Evolutionary conservation across 2,888 invertebrate species (phyloP).

Genomic region (Polyommatus iphigenia): DNA sequence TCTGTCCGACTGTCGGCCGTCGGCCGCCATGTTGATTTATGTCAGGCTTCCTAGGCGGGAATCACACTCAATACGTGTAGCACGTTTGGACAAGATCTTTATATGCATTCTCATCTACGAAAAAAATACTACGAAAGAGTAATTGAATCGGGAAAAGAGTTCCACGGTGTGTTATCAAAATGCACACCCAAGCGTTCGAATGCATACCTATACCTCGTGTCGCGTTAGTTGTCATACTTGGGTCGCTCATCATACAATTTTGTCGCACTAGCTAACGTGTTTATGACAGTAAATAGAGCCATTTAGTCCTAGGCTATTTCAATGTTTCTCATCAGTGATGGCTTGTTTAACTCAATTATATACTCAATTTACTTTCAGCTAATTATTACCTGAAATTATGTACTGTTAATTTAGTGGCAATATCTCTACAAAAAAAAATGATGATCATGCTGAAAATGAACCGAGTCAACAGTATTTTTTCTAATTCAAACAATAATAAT

Average conservation of each 20-base stretch:
- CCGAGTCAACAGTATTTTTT: not conserved
- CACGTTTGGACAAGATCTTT: not conserved
- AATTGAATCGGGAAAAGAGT: too few relatives aligned
- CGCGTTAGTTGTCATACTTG: too few relatives aligned
- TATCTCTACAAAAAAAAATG: not conserved
- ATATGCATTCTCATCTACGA: not conserved
- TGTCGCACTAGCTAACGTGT: too few relatives aligned
- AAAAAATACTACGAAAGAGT: too few relatives aligned
- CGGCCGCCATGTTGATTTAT: not conserved
- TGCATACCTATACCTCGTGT: too few relatives aligned
- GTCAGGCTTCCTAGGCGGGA: not conserved
- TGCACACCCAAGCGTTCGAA: too few relatives aligned
- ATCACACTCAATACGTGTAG: not conserved
- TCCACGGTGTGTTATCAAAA: too few relatives aligned
- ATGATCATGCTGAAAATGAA: not conserved
- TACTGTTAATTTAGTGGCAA: not conserved
- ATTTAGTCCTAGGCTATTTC: not conserved
- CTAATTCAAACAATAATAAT: slow-evolving; percentile 6
- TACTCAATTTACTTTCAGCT: not conserved
- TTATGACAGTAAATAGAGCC: not conserved
- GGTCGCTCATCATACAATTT: too few relatives aligned
- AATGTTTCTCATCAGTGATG: not conserved
- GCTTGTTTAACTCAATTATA: too few relatives aligned
- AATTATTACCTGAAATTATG: not conserved
- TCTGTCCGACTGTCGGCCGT: not conserved